Base-by-base conservation (phyloP, 2,888 invertebrate genomes). In the Ennomos erosarius region DNA sequence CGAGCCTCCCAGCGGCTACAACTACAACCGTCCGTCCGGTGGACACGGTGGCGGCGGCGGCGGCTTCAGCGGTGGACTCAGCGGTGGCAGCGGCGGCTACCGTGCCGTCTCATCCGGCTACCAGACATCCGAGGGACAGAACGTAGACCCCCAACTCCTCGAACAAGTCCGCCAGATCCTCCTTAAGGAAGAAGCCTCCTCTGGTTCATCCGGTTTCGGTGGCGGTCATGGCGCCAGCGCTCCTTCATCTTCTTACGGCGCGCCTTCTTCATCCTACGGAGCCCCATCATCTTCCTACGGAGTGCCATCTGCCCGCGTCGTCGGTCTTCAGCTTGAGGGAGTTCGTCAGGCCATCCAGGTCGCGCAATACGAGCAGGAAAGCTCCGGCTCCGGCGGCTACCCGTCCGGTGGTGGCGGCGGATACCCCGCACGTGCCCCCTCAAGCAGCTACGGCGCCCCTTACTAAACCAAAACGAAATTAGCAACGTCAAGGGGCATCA, bases 291-390 rank as follows among this genome's bases (percentile, higher is more conserved):
- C 95, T 93, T 76, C 88, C 85, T 78, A 91, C 90, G 75, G 92
- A 50, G 82, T 78, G 35, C 82, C 82, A 6, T 81, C 81, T 44
- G 82, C 83, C 68, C 94, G 95, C 73, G 97, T 97, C 55, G 96
- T 97, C 70, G 97, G 97, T 69, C 95, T 97, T 87, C 95, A 96
- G 87, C 95, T 97, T 67, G 97, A 97, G 76, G 97, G 96, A 66
- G 96, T 97, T 78, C 96, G 96, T 77, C 97, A 97, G 76, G 97
- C 97, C 73, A 96, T 97, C 88, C 97, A 97, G 85, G 97, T 97
- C 66, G 97, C 97, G 43, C 97, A 97, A 79, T 97, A 95, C 93
- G 94, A 95, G 72, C 96, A 97, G 90, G 92, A 84, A 89, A 94
- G 73, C 60, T 79, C 80, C 44, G 74, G 70, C 52, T 84, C 88